Evolutionary conservation across 2,113 vertebrate genomes (phyloP).

Genomic region (Phodopus roborovskii): DNA sequence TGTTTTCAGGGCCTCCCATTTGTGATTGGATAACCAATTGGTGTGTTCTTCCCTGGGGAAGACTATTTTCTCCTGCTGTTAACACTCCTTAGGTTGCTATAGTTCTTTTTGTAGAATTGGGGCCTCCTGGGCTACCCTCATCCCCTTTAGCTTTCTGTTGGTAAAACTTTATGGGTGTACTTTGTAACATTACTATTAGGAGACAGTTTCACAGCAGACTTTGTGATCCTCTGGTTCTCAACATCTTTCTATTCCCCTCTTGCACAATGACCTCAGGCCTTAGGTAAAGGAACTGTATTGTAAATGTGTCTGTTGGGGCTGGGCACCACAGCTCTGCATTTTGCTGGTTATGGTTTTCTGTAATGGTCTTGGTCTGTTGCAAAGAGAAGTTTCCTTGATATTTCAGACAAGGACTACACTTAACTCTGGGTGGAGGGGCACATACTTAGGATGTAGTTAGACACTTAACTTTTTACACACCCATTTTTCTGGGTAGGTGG

Average conservation of each 20-base stretch:
- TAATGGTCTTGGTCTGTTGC: not conserved
- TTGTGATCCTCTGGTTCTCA: not conserved
- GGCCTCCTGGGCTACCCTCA: not conserved
- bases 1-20: not conserved
- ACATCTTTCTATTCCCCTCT: not conserved
- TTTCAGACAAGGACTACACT: not conserved
- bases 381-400: not conserved
- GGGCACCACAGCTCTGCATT: not conserved
- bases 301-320: not conserved
- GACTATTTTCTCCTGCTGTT: not conserved
- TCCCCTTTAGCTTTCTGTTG: not conserved
- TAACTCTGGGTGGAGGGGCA: not conserved
- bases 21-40: not conserved
- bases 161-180: not conserved
- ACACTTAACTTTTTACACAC: not conserved
- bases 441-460: not conserved
- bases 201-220: not conserved
- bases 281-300: not conserved
- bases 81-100: not conserved
- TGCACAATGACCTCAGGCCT: not conserved
- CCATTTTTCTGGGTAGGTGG: not conserved
- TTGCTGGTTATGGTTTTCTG: not conserved
- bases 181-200: not conserved
- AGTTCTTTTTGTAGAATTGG: not conserved
- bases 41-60: not conserved